phyloP scores from a whole-genome alignment of 1,140 invertebrate genomes.

The Meloidogyne chitwoodi region DNA sequence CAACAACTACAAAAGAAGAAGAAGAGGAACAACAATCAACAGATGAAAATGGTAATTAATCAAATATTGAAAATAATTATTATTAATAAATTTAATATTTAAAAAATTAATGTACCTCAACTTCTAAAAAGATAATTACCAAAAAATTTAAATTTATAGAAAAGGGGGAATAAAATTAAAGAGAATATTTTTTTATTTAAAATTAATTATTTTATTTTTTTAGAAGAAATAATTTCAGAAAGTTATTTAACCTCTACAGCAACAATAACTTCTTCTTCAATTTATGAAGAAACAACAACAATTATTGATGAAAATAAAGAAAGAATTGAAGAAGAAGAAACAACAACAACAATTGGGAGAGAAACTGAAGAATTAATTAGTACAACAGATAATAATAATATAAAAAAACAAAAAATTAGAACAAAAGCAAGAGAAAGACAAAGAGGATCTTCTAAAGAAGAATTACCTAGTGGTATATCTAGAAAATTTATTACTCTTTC shows the following conservation, averaged over 20 bases:
- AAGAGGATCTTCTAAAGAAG: neutral
- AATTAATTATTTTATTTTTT: too few species aligned
- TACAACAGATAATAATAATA: neutral
- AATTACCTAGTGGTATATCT: neutral
- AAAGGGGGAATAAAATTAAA: too few species aligned
- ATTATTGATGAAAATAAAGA: neutral
- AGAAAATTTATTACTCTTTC: conserved; percentile 16
- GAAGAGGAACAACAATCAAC: neutral
- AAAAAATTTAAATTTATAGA: too few species aligned
- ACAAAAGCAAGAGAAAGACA: neutral
- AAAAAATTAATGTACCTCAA: too few species aligned
- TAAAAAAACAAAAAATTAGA: neutral
- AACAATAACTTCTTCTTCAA: neutral
- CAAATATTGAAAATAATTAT: too few species aligned
- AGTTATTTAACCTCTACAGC: neutral
- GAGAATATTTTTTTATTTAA: too few species aligned
- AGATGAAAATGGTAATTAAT: neutral
- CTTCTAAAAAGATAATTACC: too few species aligned
- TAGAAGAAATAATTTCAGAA: neutral
- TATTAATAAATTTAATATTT: too few species aligned
- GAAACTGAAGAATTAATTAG: neutral
- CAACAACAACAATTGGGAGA: neutral
- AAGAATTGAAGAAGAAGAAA: neutral
- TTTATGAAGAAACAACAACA: neutral
- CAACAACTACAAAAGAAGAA: conserved; percentile 30